Base-by-base conservation (phyloP, 1,140 invertebrate species). In the Aphelenchoides fujianensis region DNA sequence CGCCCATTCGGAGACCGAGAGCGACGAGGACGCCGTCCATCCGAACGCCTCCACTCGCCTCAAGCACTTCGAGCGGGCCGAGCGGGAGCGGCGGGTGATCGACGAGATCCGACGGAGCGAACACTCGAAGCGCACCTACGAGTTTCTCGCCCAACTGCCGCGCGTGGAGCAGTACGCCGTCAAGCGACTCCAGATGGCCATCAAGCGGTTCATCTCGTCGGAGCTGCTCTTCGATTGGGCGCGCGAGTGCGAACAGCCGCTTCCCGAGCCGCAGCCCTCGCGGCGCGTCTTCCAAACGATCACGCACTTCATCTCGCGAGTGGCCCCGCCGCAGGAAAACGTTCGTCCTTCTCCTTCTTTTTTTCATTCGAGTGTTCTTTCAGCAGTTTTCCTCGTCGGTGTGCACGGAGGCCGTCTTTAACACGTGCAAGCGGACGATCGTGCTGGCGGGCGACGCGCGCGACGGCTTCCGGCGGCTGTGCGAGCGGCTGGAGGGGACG, bases 391-490 rank as follows among this genome's bases (percentile, higher is more conserved):
- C 63, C 31, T 12, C 12, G 32, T 34, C 31, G 1, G 31, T 36
- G 19, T 66, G 36, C 3, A 12, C 63, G 0, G 63, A 66, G 32
- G 63, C 63, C 12, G 53, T 37, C 2, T 66, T 32, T 31, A 63
- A 36, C 16, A n/a, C 63, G n/a, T 66, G 12, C 32, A 12, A 34
- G 2, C 63, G 36, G n/a, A 32, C 32, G 12, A 16, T 66, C 12
- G 34, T 79, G 19, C 57, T 78, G 19, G 70, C 74, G 3, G 71
- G 30, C 23, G 73, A 79, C 30, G 37, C 55, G 53, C 48, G 54
- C 3, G 76, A 77, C 34, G 76, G 74, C 9, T 30, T 75, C 0
- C 32, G 53, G 1, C 74, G 74, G 27, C 41, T 75, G 0, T 61
- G 76, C 36, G 71, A 80, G 19, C 54, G 76, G 3, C 36, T 75